phyloP scores from a whole-genome alignment of 2,888 invertebrate genomes.

The Spicauda simplicius region DNA sequence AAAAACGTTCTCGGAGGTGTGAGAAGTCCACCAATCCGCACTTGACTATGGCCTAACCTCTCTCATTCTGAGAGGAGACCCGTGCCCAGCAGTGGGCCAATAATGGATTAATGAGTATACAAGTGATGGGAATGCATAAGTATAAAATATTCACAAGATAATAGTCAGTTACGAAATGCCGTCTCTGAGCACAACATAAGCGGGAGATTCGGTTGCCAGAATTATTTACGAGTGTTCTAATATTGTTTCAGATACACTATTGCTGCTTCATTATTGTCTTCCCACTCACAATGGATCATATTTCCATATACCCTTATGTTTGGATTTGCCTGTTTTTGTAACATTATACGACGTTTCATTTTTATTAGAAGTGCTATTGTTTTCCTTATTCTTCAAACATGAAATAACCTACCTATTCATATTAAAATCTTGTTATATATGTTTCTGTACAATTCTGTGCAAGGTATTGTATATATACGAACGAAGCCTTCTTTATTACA shows the following conservation, averaged over 20 bases:
- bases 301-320: constrained; percentile 9
- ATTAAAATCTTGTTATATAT: no score
- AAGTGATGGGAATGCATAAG: no score
- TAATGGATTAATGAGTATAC: no score
- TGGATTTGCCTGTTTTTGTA: constrained; percentile 19
- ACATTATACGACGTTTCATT: background rate
- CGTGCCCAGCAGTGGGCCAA: no score
- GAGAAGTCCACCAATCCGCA: no score
- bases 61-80: no score
- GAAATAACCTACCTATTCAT: no score
- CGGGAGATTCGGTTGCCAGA: constrained; percentile 22
- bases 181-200: background rate
- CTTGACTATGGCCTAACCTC: no score
- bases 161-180: constrained; percentile 3
- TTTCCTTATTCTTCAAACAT: background rate
- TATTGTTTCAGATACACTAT: constrained; percentile 27
- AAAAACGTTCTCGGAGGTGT: no score
- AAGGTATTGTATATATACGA: no score
- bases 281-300: constrained; percentile 14
- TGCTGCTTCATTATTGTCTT: constrained; percentile 21
- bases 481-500: no score
- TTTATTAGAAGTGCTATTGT: background rate
- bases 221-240: constrained; percentile 34
- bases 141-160: background rate
- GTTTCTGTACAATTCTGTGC: no score